Conservation (phyloP, 2,113 vertebrate species). For the Equus przewalskii region DNA sequence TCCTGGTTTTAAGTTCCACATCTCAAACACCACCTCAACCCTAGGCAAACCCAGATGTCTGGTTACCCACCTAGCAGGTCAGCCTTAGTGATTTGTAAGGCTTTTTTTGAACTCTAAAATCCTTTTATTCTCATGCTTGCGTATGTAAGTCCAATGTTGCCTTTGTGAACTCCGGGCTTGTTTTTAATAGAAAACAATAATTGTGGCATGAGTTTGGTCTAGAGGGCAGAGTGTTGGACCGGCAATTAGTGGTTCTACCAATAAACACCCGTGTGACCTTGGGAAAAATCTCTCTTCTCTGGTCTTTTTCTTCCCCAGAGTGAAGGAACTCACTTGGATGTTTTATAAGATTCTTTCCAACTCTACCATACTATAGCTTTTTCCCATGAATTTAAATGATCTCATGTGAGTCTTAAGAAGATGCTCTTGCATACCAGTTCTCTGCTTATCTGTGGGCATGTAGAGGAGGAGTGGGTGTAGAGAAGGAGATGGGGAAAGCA, state of each 20-base stretch:
- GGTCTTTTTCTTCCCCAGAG: neutral
- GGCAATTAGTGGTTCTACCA: neutral
- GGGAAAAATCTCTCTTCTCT: neutral
- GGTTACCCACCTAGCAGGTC: neutral
- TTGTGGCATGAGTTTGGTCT: neutral
- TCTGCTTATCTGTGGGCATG: neutral
- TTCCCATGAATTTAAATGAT: constrained; percentile 50
- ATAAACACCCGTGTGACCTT: constrained; percentile 41
- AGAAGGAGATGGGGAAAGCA: neutral
- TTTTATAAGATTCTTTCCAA: constrained; percentile 57
- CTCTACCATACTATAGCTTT: neutral
- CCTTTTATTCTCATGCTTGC: neutral
- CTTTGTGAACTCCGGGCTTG: neutral
- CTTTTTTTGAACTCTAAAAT: neutral
- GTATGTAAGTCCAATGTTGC: neutral
- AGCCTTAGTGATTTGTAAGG: neutral
- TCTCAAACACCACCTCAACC: neutral
- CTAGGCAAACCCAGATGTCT: neutral
- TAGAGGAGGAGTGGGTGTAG: neutral
- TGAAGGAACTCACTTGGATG: constrained; percentile 9
- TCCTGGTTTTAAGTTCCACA: neutral
- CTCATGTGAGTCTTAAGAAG: constrained; percentile 13
- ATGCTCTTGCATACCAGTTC: constrained; percentile 6
- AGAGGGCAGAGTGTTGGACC: neutral
- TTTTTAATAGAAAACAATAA: neutral